These are phyloP conservation scores for Mimachlamys varia DNA, from an alignment of 2,888 invertebrate species.

Conservation along the genomic window DNA sequence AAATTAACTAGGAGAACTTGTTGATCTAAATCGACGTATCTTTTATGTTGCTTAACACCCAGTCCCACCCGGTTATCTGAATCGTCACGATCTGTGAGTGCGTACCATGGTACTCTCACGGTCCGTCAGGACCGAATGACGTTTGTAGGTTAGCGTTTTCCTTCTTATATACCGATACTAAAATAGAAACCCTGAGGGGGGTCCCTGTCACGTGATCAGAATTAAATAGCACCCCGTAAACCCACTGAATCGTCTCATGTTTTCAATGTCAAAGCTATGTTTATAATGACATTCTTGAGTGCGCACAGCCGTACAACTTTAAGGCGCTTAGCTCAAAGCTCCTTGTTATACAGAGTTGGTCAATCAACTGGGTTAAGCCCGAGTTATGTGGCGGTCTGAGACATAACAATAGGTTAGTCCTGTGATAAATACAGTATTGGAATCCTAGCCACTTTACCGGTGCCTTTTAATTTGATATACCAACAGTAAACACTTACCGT, in stretches of 20 bases:
- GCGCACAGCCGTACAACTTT: not conserved
- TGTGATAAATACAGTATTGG: not conserved
- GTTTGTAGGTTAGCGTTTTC: not conserved
- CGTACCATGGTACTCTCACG: not conserved
- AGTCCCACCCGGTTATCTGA: not conserved
- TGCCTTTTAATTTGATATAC: not conserved
- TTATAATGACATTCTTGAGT: not conserved
- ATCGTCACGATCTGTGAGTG: not conserved
- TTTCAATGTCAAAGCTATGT: not conserved
- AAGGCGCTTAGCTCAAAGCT: not conserved
- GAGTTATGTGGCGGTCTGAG: not conserved
- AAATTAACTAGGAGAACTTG: too few relatives aligned
- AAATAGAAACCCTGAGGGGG: constrained; percentile 12
- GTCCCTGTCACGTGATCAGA: not conserved
- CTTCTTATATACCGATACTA: not conserved
- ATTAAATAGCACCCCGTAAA: not conserved
- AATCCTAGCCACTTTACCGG: not conserved
- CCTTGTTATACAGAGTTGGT: not conserved
- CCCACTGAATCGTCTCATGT: not conserved
- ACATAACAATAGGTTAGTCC: not conserved
- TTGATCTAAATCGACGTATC: not conserved
- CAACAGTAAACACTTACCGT: not conserved
- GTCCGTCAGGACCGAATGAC: not conserved
- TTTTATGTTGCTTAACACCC: not conserved
- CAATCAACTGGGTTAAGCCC: not conserved